These are phyloP conservation scores for Nibea albiflora DNA, from an alignment of 2,113 vertebrate genomes.

Conservation along the genomic window DNA sequence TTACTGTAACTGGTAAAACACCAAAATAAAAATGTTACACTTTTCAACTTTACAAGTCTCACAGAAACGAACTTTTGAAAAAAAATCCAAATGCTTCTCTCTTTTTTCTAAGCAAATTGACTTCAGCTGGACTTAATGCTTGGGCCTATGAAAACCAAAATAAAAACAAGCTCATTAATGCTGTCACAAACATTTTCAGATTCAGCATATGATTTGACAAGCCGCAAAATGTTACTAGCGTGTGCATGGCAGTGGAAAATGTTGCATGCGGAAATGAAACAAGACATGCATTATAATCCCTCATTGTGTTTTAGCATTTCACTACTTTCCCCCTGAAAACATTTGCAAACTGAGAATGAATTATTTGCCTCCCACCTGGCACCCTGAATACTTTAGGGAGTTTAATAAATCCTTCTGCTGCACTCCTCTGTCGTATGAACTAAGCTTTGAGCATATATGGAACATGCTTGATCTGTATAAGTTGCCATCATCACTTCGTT, in stretches of 20 bases:
- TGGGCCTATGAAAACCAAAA: background rate
- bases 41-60: background rate
- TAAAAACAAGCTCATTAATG: background rate
- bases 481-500: background rate
- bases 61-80: background rate
- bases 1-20: background rate
- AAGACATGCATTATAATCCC: constrained; percentile 12
- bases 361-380: background rate
- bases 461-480: background rate
- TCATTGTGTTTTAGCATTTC: background rate
- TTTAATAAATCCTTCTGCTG: background rate
- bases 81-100: background rate
- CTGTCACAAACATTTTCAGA: constrained; percentile 3
- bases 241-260: background rate
- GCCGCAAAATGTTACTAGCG: background rate
- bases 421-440: no score
- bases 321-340: background rate
- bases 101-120: background rate
- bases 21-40: background rate
- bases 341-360: background rate
- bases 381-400: background rate
- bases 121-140: background rate
- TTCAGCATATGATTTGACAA: background rate
- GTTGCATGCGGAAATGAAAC: constrained; percentile 21
- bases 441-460: background rate